Percentiles rank a stretch among this genome's conserved stretches.
Evolutionary conservation across 2,888 invertebrate species (phyloP).

Genomic region (Eristalinus sepulchralis): DNA sequence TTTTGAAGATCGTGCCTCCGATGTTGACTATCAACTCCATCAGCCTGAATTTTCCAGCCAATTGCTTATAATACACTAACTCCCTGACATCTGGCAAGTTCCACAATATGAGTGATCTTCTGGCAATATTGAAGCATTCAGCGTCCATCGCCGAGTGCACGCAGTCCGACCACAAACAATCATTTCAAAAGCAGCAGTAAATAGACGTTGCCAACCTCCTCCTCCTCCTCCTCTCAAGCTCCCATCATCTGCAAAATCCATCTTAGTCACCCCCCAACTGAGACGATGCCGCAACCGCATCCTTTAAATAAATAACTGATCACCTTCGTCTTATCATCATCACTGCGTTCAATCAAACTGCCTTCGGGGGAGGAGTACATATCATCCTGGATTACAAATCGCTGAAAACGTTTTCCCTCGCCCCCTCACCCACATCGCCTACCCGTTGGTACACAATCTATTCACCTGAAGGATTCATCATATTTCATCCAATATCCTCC

Average conservation of each 20-base stretch:
- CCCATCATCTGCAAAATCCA: neutral
- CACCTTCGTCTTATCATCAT: constrained; percentile 32
- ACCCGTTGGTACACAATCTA: neutral
- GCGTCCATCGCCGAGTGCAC: too few relatives aligned
- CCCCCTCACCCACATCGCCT: neutral
- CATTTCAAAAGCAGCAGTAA: too few relatives aligned
- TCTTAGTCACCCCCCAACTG: neutral
- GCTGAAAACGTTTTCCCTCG: constrained; percentile 3
- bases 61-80: too few relatives aligned
- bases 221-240: neutral
- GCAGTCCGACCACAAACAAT: too few relatives aligned
- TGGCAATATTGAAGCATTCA: too few relatives aligned
- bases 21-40: too few relatives aligned
- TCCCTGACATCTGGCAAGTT: too few relatives aligned
- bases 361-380: neutral
- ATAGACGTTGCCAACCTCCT: too few relatives aligned
- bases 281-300: neutral
- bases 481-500: constrained; percentile 40
- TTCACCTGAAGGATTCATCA: constrained; percentile 46
- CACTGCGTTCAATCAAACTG: constrained; percentile 41
- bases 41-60: too few relatives aligned
- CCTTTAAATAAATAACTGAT: constrained; percentile 19
- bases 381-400: constrained; percentile 32
- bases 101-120: too few relatives aligned
- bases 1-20: too few relatives aligned